A percentile compares a stretch with the other conserved stretches of the same genome.
These are phyloP conservation scores for Sebastes fasciatus DNA, from an alignment of 2,113 vertebrate species.

Conservation along the genomic window DNA sequence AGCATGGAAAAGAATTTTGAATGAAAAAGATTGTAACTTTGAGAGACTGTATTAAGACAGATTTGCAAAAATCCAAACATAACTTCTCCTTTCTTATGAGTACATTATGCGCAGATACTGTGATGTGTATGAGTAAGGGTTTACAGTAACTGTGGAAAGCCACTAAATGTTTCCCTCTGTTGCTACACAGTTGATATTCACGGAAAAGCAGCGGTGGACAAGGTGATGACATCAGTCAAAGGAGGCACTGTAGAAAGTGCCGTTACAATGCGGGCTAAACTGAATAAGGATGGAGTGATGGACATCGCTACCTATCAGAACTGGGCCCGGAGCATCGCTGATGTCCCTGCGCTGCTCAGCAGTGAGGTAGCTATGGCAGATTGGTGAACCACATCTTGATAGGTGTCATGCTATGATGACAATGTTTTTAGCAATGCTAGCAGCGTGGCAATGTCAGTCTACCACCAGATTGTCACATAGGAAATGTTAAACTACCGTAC, in stretches of 20 bases:
- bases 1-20: neutral
- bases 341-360: conserved; percentile 84
- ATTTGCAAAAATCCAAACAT: neutral
- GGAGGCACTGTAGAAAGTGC: conserved; percentile 85
- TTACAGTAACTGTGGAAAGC: neutral
- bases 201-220: conserved; percentile 81
- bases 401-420: neutral
- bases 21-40: neutral
- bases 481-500: no score
- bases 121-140: neutral
- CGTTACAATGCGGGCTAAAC: conserved; percentile 82
- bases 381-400: neutral
- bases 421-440: neutral
- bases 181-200: neutral
- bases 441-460: no score
- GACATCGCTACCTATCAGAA: conserved; percentile 79
- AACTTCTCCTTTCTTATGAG: neutral
- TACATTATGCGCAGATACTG: neutral
- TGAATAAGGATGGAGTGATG: conserved; percentile 67
- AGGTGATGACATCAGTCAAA: conserved; percentile 86
- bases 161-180: neutral
- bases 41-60: no score
- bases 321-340: conserved; percentile 86
- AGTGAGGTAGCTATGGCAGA: conserved; percentile 68
- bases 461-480: no score